phyloP scores from a whole-genome alignment of 2,797 vertebrate species.

The Coilia nasus region DNA sequence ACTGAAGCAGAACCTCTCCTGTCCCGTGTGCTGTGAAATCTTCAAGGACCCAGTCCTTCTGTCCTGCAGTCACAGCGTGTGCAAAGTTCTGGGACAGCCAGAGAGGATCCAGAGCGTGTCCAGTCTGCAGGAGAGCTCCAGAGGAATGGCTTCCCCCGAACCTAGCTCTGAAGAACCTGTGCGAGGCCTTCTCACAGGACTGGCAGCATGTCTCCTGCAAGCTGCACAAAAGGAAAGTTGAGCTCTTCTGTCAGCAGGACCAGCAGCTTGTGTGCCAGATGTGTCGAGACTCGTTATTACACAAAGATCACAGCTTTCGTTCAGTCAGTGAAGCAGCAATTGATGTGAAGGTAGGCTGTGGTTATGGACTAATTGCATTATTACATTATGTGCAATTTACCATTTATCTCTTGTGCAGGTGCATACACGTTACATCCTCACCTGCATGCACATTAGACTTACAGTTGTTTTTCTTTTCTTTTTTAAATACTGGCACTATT shows the following conservation, averaged over 20 bases:
- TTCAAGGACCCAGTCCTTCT: background rate
- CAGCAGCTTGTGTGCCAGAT: slow-evolving; percentile 23
- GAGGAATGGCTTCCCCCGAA: background rate
- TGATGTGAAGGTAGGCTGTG: slow-evolving; percentile 1
- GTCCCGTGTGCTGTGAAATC: background rate
- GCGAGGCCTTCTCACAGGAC: background rate
- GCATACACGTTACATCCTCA: no score
- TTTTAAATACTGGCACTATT: no score
- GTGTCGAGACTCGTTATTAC: background rate
- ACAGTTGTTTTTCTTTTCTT: no score
- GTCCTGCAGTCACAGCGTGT: background rate
- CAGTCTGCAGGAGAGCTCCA: background rate
- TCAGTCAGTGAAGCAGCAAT: background rate
- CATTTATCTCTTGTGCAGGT: no score
- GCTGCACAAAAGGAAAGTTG: background rate
- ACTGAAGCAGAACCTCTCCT: background rate
- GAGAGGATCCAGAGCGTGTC: background rate
- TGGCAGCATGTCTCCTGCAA: background rate
- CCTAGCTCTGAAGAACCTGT: background rate
- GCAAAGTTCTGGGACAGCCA: background rate
- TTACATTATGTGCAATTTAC: no score
- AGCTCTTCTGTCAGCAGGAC: slow-evolving; percentile 32
- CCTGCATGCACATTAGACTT: no score
- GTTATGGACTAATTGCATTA: no score
- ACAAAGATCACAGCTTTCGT: background rate